A percentile compares a stretch with the other conserved stretches of the same genome.
Evolutionary conservation across 1,140 invertebrate species (phyloP).

Genomic region (Pogonognathellus flavescens): DNA sequence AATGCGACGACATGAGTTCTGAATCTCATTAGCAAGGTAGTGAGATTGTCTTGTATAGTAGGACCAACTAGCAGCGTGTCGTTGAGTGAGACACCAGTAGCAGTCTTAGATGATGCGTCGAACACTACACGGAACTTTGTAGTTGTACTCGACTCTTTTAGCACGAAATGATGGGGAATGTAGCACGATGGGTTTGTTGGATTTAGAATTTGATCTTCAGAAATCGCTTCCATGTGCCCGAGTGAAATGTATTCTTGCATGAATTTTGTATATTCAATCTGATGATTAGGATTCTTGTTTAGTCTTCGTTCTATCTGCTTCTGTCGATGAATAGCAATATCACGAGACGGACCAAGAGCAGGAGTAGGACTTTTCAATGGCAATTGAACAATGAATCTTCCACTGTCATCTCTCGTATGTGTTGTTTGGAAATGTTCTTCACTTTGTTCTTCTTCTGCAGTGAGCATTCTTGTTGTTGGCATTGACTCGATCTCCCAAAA

Average conservation of each 20-base stretch:
- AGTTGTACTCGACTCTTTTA: constrained; percentile 64
- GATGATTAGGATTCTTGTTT: constrained; percentile 52
- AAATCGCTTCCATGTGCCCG: constrained; percentile 66
- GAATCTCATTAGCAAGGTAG: neutral
- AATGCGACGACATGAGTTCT: neutral
- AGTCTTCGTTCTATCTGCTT: constrained; percentile 66
- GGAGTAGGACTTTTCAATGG: constrained; percentile 65
- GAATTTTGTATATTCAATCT: constrained; percentile 67
- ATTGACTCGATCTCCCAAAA: no score
- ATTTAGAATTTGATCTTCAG: constrained; percentile 3
- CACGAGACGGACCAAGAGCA: constrained; percentile 58
- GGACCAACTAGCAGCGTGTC: neutral
- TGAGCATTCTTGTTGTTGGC: constrained; percentile 21
- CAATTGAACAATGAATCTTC: constrained; percentile 65
- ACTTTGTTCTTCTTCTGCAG: constrained; percentile 58
- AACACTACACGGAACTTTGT: constrained; percentile 69
- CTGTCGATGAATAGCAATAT: constrained; percentile 63
- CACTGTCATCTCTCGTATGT: constrained; percentile 53
- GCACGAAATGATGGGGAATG: constrained; percentile 68
- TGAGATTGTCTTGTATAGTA: neutral
- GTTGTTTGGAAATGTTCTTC: constrained; percentile 66
- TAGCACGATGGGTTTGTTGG: constrained; percentile 44
- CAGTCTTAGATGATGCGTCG: constrained; percentile 68
- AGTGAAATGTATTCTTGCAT: constrained; percentile 68
- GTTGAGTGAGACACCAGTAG: neutral